A percentile compares a stretch with the other conserved stretches of the same genome.
phyloP scores from a whole-genome alignment of 2,113 vertebrate species.

The Turdus rufiventris region DNA sequence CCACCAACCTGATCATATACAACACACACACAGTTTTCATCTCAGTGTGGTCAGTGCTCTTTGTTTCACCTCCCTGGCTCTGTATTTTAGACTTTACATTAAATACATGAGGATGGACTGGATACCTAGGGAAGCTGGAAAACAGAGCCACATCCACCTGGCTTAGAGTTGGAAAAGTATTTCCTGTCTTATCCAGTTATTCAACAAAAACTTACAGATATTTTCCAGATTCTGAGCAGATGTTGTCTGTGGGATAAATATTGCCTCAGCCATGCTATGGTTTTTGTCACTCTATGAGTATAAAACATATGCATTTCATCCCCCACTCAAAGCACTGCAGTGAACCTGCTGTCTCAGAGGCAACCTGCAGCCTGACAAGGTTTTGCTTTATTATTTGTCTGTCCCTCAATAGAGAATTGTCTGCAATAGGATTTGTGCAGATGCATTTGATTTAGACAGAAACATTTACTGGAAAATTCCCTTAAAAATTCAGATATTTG shows the following conservation, averaged over 20 bases:
- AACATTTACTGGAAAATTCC: background rate
- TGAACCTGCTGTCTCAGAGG: background rate
- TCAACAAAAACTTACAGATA: background rate
- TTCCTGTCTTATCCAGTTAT: background rate
- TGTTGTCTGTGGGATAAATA: background rate
- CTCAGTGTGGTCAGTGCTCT: background rate
- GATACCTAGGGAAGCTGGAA: background rate
- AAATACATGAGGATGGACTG: background rate
- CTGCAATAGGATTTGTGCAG: background rate
- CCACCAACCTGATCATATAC: rapidly evolving
- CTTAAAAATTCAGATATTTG: background rate
- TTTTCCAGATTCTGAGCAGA: background rate
- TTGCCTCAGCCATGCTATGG: background rate
- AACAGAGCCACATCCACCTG: rapidly evolving
- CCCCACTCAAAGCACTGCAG: background rate
- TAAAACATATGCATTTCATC: background rate
- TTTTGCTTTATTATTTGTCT: background rate
- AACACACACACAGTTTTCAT: background rate
- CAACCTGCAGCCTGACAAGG: background rate
- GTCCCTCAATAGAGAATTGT: background rate
- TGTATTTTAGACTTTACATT: background rate
- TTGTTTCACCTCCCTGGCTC: background rate
- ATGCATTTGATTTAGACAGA: background rate
- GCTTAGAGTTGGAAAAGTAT: background rate
- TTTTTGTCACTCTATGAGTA: background rate